Conservation (phyloP, 2,113 vertebrate genomes). For the Lynx canadensis region DNA sequence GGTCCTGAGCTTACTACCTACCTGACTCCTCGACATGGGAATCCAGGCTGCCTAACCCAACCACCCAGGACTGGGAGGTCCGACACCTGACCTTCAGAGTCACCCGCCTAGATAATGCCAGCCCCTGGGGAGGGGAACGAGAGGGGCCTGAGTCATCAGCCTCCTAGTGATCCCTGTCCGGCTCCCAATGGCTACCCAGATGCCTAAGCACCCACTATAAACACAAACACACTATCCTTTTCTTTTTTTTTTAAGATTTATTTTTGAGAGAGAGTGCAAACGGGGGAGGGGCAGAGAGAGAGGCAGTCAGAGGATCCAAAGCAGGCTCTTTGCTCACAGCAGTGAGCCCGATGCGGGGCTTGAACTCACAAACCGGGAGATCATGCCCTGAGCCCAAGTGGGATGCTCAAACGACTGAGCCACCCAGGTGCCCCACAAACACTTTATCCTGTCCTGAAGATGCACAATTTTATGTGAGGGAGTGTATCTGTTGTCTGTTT, state of each 20-base stretch:
- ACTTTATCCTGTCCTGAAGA: not conserved
- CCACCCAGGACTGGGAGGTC: not conserved
- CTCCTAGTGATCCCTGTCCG: not conserved
- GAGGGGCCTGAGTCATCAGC: not conserved
- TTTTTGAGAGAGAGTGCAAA: too few species aligned
- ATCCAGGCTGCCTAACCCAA: not conserved
- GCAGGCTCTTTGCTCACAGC: too few species aligned
- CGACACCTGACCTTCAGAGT: not conserved
- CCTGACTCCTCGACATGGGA: not conserved
- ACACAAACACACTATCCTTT: not conserved
- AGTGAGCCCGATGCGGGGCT: too few species aligned
- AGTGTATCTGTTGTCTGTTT: not conserved
- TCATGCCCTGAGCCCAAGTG: too few species aligned
- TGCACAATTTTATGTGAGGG: not conserved
- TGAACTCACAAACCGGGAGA: too few species aligned
- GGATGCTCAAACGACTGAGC: too few species aligned
- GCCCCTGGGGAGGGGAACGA: not conserved
- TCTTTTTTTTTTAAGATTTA: not conserved
- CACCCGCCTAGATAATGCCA: not conserved
- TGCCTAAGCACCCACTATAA: not conserved
- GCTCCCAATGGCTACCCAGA: not conserved
- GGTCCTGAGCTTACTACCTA: not conserved
- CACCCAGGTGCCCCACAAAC: not conserved
- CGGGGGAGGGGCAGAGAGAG: too few species aligned
- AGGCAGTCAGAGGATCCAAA: too few species aligned